Evolutionary conservation across 2,797 vertebrate species (phyloP).

Genomic region (Phrynocephalus guinanensis): DNA sequence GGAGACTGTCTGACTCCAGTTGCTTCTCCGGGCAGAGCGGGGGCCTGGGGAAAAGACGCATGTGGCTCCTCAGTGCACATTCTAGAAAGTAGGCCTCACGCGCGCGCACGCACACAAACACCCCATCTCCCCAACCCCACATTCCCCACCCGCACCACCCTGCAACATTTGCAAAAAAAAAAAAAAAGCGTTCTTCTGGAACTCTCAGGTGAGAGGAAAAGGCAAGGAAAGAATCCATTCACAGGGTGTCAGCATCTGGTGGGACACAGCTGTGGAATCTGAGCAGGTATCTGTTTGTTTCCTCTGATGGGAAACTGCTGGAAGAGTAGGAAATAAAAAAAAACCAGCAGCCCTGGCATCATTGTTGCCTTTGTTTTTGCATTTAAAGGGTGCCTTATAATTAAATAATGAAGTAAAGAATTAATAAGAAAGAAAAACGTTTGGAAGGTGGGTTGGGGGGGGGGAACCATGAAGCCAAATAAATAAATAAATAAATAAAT

Average conservation of each 20-base stretch:
- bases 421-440: not conserved
- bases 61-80: constrained; percentile 49
- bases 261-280: not conserved
- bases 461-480: constrained; percentile 16
- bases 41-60: not conserved
- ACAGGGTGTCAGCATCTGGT: too few species aligned
- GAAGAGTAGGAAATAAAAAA: not conserved
- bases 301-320: not conserved
- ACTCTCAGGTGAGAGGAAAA: not conserved
- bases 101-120: too few species aligned
- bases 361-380: not conserved
- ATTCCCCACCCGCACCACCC: not conserved
- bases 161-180: not conserved
- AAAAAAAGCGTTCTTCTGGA: not conserved
- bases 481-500: constrained; percentile 68
- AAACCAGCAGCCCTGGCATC: not conserved
- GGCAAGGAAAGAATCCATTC: not conserved
- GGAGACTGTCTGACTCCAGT: constrained; percentile 72
- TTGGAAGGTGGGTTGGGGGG: not conserved
- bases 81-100: not conserved
- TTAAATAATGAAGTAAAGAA: not conserved
- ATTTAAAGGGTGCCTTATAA: not conserved
- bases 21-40: constrained; percentile 35
- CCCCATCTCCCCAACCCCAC: constrained; percentile 30
- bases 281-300: not conserved